phyloP scores from a whole-genome alignment of 2,888 invertebrate species.

The Apamea sordens region DNA sequence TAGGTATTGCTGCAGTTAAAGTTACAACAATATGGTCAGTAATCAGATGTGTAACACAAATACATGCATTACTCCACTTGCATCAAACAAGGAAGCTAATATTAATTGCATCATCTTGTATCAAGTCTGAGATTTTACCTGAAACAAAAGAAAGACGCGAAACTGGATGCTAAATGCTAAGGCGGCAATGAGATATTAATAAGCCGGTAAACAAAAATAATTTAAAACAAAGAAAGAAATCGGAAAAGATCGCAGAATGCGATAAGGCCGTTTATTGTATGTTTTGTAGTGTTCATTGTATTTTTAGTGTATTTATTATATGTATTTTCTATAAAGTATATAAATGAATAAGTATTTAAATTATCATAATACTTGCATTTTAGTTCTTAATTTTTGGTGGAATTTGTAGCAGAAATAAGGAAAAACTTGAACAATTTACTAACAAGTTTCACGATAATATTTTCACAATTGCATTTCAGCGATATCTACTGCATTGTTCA shows the following conservation, averaged over 20 bases:
- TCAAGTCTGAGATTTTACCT: slow-evolving; percentile 47
- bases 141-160: slow-evolving; percentile 36
- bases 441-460: slow-evolving; percentile 13
- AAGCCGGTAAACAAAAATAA: background rate
- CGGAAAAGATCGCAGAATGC: background rate
- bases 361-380: background rate
- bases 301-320: no score
- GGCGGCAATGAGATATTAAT: slow-evolving; percentile 6
- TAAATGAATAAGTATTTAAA: background rate
- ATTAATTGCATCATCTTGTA: slow-evolving; percentile 61
- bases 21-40: slow-evolving; percentile 31
- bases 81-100: slow-evolving; percentile 63
- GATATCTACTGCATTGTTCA: slow-evolving; percentile 29
- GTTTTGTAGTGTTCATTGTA: background rate
- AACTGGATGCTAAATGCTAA: slow-evolving; percentile 22
- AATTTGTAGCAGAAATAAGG: background rate
- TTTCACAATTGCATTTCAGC: slow-evolving; percentile 36
- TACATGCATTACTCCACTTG: slow-evolving; percentile 59
- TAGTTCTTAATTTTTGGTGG: background rate
- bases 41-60: slow-evolving; percentile 54
- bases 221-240: background rate
- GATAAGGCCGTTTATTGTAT: background rate
- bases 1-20: slow-evolving; percentile 33
- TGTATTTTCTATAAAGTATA: background rate
- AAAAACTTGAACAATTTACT: slow-evolving; percentile 4